Conservation (phyloP, 2,113 vertebrate species). For the Microcebus jonahi region DNA sequence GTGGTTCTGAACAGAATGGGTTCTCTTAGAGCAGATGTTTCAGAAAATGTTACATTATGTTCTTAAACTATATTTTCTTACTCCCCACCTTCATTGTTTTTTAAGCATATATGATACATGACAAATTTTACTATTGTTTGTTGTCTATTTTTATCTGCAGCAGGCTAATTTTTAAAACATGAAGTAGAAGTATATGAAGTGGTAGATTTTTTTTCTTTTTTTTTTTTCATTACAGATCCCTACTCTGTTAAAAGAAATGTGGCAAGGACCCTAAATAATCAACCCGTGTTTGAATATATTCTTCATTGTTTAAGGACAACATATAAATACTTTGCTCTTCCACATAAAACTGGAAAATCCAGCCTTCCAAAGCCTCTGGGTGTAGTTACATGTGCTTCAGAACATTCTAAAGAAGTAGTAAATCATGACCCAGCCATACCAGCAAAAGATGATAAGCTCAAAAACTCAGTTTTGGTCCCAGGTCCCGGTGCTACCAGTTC, state of each 20-base stretch:
- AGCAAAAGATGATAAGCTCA: conserved; percentile 40
- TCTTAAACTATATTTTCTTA: conserved; percentile 22
- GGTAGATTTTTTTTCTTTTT: conserved; percentile 40
- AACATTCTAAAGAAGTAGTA: conserved; percentile 62
- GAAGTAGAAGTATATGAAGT: conserved; percentile 49
- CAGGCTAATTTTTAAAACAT: conserved; percentile 35
- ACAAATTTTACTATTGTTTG: background rate
- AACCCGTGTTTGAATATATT: conserved; percentile 93
- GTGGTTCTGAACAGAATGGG: conserved; percentile 48
- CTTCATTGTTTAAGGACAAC: conserved; percentile 95
- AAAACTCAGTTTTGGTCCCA: conserved; percentile 34
- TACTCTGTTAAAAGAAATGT: conserved; percentile 95
- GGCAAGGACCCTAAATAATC: conserved; percentile 94
- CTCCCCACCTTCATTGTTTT: background rate
- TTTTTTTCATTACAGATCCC: conserved; percentile 88
- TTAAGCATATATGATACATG: conserved; percentile 1
- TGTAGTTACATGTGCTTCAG: conserved; percentile 39
- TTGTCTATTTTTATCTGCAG: conserved; percentile 43
- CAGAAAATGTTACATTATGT: conserved; percentile 47
- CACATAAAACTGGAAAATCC: conserved; percentile 83
- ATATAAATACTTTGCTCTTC: conserved; percentile 95
- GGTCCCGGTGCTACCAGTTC: background rate
- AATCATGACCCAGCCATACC: conserved; percentile 61
- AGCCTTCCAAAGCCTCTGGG: conserved; percentile 62
- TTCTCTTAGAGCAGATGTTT: conserved; percentile 36